Evolutionary conservation across 2,888 invertebrate genomes (phyloP).

Genomic region (Willowsia nigromaculata): DNA sequence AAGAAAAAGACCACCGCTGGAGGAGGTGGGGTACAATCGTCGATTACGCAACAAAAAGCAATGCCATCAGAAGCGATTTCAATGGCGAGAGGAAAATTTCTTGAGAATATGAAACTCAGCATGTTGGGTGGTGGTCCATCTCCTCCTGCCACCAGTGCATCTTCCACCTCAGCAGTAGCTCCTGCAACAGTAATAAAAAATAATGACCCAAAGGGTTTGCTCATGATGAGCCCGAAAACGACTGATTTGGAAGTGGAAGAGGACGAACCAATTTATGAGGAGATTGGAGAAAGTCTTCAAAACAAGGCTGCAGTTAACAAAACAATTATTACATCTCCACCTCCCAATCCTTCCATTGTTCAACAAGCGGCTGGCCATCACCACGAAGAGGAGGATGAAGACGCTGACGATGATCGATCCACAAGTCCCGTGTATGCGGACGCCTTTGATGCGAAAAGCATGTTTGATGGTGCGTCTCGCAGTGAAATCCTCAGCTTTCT

Average conservation of each 20-base stretch:
- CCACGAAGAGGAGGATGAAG: constrained; percentile 26
- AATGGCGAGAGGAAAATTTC: constrained; percentile 78
- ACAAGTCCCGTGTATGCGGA: constrained; percentile 78
- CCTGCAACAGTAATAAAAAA: constrained; percentile 55
- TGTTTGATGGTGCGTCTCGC: constrained; percentile 90
- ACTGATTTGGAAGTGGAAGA: constrained; percentile 23
- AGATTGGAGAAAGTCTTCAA: constrained; percentile 75
- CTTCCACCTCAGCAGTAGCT: not conserved
- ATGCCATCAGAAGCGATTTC: constrained; percentile 75
- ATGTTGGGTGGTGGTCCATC: constrained; percentile 72
- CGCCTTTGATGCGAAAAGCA: constrained; percentile 80
- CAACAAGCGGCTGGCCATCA: not conserved
- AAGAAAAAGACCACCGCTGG: not conserved
- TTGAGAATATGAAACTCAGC: constrained; percentile 77
- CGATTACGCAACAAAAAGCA: not conserved
- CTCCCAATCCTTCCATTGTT: not conserved
- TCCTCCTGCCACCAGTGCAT: constrained; percentile 76
- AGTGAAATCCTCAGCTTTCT: constrained; percentile 94
- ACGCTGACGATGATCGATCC: constrained; percentile 83
- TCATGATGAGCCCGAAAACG: constrained; percentile 26
- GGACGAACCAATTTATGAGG: constrained; percentile 79
- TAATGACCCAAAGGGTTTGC: constrained; percentile 66
- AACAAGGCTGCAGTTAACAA: not conserved
- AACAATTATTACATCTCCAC: not conserved
- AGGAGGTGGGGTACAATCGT: not conserved